phyloP scores from a whole-genome alignment of 2,113 vertebrate species.

The Ovis canadensis region DNA sequence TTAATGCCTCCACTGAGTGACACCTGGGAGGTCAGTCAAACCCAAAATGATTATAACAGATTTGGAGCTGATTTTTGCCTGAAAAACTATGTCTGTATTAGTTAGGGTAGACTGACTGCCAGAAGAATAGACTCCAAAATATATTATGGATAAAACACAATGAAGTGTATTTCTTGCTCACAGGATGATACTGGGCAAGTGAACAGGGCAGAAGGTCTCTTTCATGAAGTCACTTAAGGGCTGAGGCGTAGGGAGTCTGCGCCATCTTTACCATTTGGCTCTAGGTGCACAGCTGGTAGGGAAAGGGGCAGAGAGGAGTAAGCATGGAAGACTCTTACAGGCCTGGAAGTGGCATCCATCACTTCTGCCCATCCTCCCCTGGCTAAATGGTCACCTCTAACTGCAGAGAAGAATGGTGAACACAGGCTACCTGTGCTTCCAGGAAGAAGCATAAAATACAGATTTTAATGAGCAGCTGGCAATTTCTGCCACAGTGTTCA shows the following conservation, averaged over 20 bases:
- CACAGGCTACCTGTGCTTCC: neutral
- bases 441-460: neutral
- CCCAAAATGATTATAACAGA: neutral
- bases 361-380: neutral
- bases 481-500: neutral
- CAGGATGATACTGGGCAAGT: neutral
- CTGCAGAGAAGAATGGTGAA: neutral
- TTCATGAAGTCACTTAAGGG: neutral
- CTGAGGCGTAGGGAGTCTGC: neutral
- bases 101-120: neutral
- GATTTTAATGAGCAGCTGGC: neutral
- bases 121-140: neutral
- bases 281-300: neutral
- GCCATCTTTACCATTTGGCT: neutral
- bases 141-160: neutral
- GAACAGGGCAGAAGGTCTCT: neutral
- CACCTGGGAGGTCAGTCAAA: neutral
- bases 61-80: neutral
- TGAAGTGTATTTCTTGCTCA: neutral
- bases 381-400: neutral
- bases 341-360: neutral
- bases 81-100: constrained; percentile 1
- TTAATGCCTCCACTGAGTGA: neutral
- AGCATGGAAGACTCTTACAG: neutral
- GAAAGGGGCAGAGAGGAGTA: neutral